Base-by-base conservation (phyloP, 1,140 invertebrate species). In the Anthonomus grandis region DNA sequence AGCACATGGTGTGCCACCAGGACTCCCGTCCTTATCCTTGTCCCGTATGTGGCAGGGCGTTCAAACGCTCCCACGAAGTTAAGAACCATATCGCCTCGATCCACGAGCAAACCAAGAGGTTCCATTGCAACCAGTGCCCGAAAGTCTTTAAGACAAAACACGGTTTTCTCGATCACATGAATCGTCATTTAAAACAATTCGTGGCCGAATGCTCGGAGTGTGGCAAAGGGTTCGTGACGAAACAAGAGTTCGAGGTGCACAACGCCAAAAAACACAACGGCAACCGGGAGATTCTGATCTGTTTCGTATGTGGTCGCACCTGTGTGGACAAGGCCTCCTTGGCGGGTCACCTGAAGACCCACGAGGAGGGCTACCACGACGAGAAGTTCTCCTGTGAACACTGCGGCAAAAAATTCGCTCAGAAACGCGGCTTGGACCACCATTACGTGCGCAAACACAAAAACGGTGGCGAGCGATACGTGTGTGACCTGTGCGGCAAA, bases 121-220 rank as follows among this genome's bases (percentile, higher is more conserved):
- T 64, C 41, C 58, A 64, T 21, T 74, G 72, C 25, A 61, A 70
- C 17, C 53, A 68, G 18, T 74, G 72, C 38, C 60, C 60, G 0
- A 84, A 84, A 58, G 78, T 81, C 3, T 91, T 91, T 64, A 86
- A 82, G 5, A 78, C 86, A 0, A 79, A 82, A 17, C 81, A 83
- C 1, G 77, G 86, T 54, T 73, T 89, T 45, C 80, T 81, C 3
- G 80, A 79, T 12, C 87, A 90, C 63, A 70, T 80, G 4, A 75
- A 81, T 21, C 81, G 82, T 19, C 80, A 84, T 50, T 77, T 79
- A n/a, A 78, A 79, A 15, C 78, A 83, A 48, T 69, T 59, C 27
- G 60, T 63, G 8, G 62, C 46, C 0, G 61, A 59, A 45, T 70
- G 68, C 52, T 53, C 64, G 24, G 25, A 57, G 4, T 70, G 68